These are phyloP conservation scores for Thecophora atra DNA, from an alignment of 2,888 invertebrate species.

Conservation along the genomic window DNA sequence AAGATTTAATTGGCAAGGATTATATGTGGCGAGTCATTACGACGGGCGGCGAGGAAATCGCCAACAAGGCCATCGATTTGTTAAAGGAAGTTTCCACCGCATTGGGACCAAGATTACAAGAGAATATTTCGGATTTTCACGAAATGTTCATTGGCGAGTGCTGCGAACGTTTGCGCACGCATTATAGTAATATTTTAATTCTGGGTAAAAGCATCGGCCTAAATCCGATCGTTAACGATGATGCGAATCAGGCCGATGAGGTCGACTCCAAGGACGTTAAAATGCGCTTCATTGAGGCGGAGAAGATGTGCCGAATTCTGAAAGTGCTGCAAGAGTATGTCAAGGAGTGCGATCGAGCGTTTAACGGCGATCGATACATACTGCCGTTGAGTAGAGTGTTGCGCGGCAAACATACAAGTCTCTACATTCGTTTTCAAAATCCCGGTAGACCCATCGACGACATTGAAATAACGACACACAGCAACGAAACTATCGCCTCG, in stretches of 20 bases:
- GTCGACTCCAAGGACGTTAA: conserved; percentile 61
- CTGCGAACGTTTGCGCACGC: conserved; percentile 85
- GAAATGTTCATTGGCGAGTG: conserved; percentile 92
- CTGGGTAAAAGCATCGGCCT: conserved; percentile 57
- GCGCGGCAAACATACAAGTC: conserved; percentile 87
- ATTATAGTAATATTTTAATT: conserved; percentile 82
- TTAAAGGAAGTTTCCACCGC: conserved; percentile 94
- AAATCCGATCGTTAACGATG: conserved; percentile 41
- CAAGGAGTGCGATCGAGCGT: conserved; percentile 91
- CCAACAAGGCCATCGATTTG: conserved; percentile 89
- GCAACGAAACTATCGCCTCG: conserved; percentile 91
- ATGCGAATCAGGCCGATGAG: conserved; percentile 49
- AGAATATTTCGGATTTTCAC: conserved; percentile 83
- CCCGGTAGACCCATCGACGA: conserved; percentile 90
- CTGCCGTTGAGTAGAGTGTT: conserved; percentile 87
- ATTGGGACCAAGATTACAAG: conserved; percentile 85
- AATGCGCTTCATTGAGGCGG: conserved; percentile 71
- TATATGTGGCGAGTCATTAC: conserved; percentile 96
- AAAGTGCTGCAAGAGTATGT: conserved; percentile 95
- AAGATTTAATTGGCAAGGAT: conserved; percentile 94
- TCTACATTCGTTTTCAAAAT: conserved; percentile 88
- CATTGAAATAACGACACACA: conserved; percentile 90
- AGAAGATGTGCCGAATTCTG: conserved; percentile 91
- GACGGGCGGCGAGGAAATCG: conserved; percentile 91
- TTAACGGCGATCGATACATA: conserved; percentile 86